Conservation (phyloP, 2,888 invertebrate genomes). For the Parasteatoda lunata region DNA sequence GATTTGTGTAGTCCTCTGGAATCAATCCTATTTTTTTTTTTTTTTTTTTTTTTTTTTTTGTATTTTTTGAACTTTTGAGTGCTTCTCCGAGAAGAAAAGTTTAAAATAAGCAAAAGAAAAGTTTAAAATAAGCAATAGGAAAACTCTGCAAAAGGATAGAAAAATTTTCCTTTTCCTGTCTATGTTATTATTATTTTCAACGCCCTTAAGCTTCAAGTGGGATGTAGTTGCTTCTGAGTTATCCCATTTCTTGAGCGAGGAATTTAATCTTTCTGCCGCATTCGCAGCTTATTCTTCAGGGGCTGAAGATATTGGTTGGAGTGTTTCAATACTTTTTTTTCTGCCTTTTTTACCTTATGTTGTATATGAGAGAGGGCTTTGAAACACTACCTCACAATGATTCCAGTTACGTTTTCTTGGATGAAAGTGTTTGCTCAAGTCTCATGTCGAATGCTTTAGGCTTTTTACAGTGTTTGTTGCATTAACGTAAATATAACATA, state of each 20-base stretch:
- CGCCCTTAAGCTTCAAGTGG: conserved; percentile 4
- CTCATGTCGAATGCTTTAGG: too few relatives aligned
- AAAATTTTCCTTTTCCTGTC: conserved; percentile 5
- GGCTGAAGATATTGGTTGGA: neutral
- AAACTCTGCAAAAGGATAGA: neutral
- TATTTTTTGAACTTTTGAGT: neutral
- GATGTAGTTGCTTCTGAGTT: conserved; percentile 24
- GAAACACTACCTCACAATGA: too few relatives aligned
- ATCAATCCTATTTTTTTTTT: conserved; percentile 23
- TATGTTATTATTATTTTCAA: conserved; percentile 11
- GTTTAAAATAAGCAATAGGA: too few relatives aligned
- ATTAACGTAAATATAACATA: too few relatives aligned
- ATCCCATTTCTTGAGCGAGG: neutral
- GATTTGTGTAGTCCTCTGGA: conserved; percentile 32
- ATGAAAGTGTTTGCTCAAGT: too few relatives aligned
- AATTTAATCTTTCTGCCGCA: conserved; percentile 19
- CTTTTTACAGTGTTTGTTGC: too few relatives aligned
- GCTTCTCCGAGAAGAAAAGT: neutral
- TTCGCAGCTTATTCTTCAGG: neutral
- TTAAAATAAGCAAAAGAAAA: too few relatives aligned
- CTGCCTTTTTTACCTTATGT: neutral
- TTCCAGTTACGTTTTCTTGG: too few relatives aligned
- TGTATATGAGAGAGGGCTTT: too few relatives aligned
- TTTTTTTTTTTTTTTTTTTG: conserved; percentile 1
- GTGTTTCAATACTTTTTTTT: neutral